Evolutionary conservation across 2,888 invertebrate genomes (phyloP), one percentile per base, ranked within the genome.

Genomic region (Silvanus unidentatus): DNA sequence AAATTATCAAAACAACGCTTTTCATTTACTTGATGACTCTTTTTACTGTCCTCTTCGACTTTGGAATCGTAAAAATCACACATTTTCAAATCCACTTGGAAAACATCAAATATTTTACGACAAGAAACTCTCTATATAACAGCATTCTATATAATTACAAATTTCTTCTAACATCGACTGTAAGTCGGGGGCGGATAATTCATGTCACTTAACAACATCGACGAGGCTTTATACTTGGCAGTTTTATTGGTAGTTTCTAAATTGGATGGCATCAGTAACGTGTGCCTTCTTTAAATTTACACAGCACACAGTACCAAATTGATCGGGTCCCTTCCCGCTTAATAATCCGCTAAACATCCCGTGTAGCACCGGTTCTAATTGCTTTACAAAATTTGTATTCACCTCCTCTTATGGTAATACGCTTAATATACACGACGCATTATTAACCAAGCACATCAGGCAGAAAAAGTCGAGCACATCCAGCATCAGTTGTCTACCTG

Each of bases 131-230:
- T n/a, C n/a, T n/a, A n/a, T n/a, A n/a, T n/a, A n/a, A n/a, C n/a
- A n/a, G n/a, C n/a, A n/a, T n/a, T n/a, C n/a, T n/a, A n/a, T n/a
- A n/a, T n/a, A n/a, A n/a, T n/a, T n/a, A n/a, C n/a, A n/a, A n/a
- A n/a, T n/a, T n/a, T n/a, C n/a, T n/a, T n/a, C n/a, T n/a, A n/a
- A n/a, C n/a, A n/a, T n/a, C n/a, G n/a, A n/a, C n/a, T n/a, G n/a
- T n/a, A n/a, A n/a, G 22, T 22, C 53, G 59, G 57, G 63, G 60
- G 62, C 54, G 69, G 71, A 71, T 72, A 73, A 72, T 72, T 72
- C 73, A 71, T 69, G 73, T 73, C 73, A 72, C 72, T 72, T 72
- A 71, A 68, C 70, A 67, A 65, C 70, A 71, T 71, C 72, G 72
- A 70, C 70, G 67, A 66, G 68, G 71, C 70, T 71, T 72, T 71